Evolutionary conservation across 2,113 vertebrate genomes (phyloP).

Genomic region (Anoplopoma fimbria): DNA sequence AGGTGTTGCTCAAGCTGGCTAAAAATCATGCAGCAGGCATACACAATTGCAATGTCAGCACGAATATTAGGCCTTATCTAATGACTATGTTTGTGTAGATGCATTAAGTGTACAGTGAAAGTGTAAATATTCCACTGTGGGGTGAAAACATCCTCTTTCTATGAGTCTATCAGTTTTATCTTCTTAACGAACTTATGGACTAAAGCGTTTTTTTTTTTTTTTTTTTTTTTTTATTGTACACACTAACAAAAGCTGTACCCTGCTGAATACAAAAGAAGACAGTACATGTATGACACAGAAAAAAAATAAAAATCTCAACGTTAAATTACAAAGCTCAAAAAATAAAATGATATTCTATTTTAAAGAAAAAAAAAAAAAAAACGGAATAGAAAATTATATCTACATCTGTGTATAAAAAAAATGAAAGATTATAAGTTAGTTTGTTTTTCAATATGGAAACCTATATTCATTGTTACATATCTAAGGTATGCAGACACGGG

Average conservation of each 20-base stretch:
- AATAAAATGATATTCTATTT: constrained; percentile 73
- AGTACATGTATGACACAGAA: constrained; percentile 48
- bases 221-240: too few relatives aligned
- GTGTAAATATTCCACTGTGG: constrained; percentile 21
- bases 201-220: constrained; percentile 32
- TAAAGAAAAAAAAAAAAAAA: constrained; percentile 45
- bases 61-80: constrained; percentile 24
- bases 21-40: constrained; percentile 55
- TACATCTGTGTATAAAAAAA: constrained; percentile 81
- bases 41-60: constrained; percentile 40
- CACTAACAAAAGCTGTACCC: constrained; percentile 9
- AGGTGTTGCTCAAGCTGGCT: constrained; percentile 17
- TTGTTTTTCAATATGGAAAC: constrained; percentile 59
- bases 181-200: neutral
- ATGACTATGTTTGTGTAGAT: constrained; percentile 29
- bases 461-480: constrained; percentile 53
- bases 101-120: constrained; percentile 15
- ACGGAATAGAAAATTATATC: constrained; percentile 65
- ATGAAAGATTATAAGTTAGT: constrained; percentile 71
- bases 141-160: neutral
- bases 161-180: constrained; percentile 3
- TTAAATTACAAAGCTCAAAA: constrained; percentile 78
- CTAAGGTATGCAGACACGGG: constrained; percentile 18
- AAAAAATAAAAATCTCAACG: constrained; percentile 63
- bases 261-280: constrained; percentile 47